phyloP scores from a whole-genome alignment of 2,888 invertebrate species.

The Pollenia amentaria region DNA sequence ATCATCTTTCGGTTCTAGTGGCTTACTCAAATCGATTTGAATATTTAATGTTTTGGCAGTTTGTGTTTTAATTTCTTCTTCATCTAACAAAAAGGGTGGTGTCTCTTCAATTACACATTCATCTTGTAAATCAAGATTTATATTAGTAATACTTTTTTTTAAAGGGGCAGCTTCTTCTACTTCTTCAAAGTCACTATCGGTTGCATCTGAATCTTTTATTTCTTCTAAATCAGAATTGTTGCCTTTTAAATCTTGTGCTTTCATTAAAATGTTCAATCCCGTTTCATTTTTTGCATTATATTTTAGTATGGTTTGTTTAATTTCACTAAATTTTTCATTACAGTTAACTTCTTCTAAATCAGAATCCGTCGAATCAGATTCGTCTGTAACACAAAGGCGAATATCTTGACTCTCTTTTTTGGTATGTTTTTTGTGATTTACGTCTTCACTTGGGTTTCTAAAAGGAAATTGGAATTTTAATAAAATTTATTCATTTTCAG shows the following conservation, averaged over 20 bases:
- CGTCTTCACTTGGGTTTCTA: not conserved
- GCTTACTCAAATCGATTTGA: conserved; percentile 48
- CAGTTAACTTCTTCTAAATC: conserved; percentile 67
- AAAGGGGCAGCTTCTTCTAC: conserved; percentile 82
- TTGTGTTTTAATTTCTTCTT: conserved; percentile 37
- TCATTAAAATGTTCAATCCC: not conserved
- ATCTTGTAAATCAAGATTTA: conserved; percentile 48
- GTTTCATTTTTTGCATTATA: not conserved
- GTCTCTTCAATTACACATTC: conserved; percentile 65
- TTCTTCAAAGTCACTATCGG: conserved; percentile 71
- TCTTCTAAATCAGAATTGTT: conserved; percentile 66
- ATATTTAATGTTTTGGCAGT: conserved; percentile 34
- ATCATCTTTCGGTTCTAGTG: conserved; percentile 49
- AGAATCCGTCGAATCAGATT: conserved; percentile 68
- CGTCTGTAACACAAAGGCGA: conserved; percentile 67
- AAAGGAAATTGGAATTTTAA: conserved; percentile 1
- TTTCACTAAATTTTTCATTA: not conserved
- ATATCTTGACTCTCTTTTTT: conserved; percentile 65
- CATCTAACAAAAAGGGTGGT: conserved; percentile 44
- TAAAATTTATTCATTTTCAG: no score
- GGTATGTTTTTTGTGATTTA: not conserved
- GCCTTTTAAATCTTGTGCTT: conserved; percentile 12
- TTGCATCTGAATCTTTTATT: conserved; percentile 63
- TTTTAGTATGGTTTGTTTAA: not conserved
- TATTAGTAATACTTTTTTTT: conserved; percentile 37